Percentiles rank a stretch among this genome's conserved stretches.
phyloP scores from a whole-genome alignment of 2,113 vertebrate genomes.

The Rhadina sibilatrix region DNA sequence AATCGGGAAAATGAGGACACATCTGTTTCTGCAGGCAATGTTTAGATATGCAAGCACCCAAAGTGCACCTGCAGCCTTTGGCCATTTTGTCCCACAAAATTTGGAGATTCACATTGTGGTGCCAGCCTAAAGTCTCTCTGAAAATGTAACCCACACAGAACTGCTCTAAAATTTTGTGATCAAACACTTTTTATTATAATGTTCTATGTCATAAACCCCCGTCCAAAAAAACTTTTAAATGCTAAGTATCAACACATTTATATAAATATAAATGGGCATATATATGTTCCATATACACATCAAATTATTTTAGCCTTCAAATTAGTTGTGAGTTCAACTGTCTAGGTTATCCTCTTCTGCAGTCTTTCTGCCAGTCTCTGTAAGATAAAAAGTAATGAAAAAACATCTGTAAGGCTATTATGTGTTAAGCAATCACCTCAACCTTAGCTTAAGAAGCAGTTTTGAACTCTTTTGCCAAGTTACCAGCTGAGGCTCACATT shows the following conservation, averaged over 20 bases:
- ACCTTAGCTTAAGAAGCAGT: background rate
- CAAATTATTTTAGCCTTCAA: background rate
- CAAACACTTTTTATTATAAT: background rate
- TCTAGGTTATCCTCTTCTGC: background rate
- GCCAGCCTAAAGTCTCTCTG: background rate
- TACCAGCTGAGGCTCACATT: background rate
- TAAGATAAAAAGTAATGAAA: background rate
- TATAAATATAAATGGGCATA: background rate
- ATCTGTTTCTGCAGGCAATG: background rate
- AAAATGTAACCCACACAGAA: background rate
- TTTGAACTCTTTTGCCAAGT: background rate
- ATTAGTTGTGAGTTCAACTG: background rate
- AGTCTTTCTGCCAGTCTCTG: background rate
- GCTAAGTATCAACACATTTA: rapidly evolving
- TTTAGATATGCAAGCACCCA: background rate
- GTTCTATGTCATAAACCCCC: background rate
- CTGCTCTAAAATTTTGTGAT: background rate
- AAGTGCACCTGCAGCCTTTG: background rate
- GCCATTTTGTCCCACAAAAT: background rate
- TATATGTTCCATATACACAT: background rate
- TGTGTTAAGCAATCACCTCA: background rate
- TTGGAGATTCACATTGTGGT: background rate
- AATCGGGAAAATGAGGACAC: background rate
- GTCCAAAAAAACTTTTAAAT: background rate
- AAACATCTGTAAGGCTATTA: background rate